These are phyloP conservation scores for Rostratula benghalensis DNA, from an alignment of 2,113 vertebrate species.

Conservation along the genomic window DNA sequence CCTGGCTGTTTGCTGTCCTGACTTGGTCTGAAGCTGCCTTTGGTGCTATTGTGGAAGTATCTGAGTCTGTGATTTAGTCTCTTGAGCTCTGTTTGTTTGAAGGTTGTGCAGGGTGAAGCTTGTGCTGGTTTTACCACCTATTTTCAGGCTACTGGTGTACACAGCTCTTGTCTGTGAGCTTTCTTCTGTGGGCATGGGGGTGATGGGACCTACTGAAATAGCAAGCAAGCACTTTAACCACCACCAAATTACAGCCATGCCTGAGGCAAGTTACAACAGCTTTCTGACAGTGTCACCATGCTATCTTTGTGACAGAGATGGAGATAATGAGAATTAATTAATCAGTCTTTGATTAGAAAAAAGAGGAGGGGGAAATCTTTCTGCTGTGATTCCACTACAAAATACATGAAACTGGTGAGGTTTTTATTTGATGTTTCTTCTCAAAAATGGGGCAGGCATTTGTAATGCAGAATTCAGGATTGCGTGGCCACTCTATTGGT, in stretches of 20 bases:
- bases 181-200: background rate
- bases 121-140: background rate
- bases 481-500: background rate
- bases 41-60: background rate
- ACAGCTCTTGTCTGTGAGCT: background rate
- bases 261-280: conserved; percentile 28
- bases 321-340: conserved; percentile 70
- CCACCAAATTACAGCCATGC: conserved; percentile 47
- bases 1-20: background rate
- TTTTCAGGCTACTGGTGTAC: background rate
- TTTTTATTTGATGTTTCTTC: conserved; percentile 24
- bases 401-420: background rate
- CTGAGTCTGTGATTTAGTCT: background rate
- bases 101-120: background rate
- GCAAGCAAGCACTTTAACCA: background rate
- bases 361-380: conserved; percentile 1
- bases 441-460: background rate
- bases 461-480: rapidly evolving
- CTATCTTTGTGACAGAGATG: conserved; percentile 59
- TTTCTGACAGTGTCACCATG: conserved; percentile 45
- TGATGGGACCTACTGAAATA: background rate
- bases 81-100: background rate
- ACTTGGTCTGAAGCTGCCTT: background rate
- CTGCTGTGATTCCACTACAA: background rate
- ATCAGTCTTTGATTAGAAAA: conserved; percentile 61